phyloP scores from a whole-genome alignment of 2,797 vertebrate genomes.

The Gymnoscopelus microlampas region DNA sequence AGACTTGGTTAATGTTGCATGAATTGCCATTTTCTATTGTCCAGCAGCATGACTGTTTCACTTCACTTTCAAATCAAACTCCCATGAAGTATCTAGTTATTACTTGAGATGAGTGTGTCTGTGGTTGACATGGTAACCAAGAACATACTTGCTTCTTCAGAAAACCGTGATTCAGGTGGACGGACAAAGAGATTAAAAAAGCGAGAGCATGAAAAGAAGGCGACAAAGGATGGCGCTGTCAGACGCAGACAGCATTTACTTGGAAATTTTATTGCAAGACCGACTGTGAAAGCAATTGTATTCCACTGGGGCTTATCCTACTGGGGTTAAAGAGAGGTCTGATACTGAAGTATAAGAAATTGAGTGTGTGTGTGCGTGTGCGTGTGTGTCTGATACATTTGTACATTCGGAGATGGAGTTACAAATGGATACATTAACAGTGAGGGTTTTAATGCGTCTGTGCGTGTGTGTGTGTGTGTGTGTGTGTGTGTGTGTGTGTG shows the following conservation, averaged over 20 bases:
- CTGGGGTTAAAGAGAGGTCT: background rate
- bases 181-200: background rate
- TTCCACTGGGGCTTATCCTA: background rate
- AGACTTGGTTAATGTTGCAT: no score
- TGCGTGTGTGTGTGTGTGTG: background rate
- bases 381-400: background rate
- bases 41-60: background rate
- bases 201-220: background rate
- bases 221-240: background rate
- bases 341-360: background rate
- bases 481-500: background rate
- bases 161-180: background rate
- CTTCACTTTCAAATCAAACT: background rate
- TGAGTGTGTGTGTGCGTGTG: background rate
- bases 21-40: no score
- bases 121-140: slow-evolving; percentile 35
- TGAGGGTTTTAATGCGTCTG: no score
- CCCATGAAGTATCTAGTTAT: no score
- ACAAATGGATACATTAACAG: no score
- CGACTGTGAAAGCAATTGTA: background rate
- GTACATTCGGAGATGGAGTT: no score
- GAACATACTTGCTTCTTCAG: slow-evolving; percentile 15
- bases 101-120: no score
- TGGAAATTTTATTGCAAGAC: slow-evolving; percentile 25
- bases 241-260: background rate